Evolutionary conservation across 1,140 invertebrate species (phyloP).

Genomic region (Notospermus geniculatus): DNA sequence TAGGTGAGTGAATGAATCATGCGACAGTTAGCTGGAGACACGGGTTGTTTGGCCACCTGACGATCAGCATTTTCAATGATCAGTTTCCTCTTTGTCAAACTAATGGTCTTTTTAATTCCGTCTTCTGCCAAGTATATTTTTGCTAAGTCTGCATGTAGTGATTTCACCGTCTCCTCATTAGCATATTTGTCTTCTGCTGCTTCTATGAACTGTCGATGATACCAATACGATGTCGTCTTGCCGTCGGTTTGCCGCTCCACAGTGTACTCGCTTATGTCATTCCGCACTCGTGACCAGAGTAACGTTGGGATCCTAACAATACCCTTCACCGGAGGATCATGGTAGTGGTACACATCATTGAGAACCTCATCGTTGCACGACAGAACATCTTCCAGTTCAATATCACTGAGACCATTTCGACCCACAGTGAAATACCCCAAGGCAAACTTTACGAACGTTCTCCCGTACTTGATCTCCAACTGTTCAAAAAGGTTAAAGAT

Average conservation of each 20-base stretch:
- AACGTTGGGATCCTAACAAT: slow-evolving; percentile 54
- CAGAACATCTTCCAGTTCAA: slow-evolving; percentile 53
- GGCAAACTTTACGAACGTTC: slow-evolving; percentile 62
- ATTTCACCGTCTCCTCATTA: slow-evolving; percentile 69
- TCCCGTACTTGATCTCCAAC: slow-evolving; percentile 46
- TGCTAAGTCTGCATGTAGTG: slow-evolving; percentile 8
- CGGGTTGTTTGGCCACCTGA: slow-evolving; percentile 87
- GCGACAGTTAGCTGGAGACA: slow-evolving; percentile 69
- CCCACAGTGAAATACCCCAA: slow-evolving; percentile 66
- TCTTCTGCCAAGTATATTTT: slow-evolving; percentile 5
- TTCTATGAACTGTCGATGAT: slow-evolving; percentile 84
- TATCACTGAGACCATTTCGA: slow-evolving; percentile 44
- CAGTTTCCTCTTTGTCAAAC: slow-evolving; percentile 73
- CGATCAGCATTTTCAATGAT: slow-evolving; percentile 70
- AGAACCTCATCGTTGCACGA: slow-evolving; percentile 50
- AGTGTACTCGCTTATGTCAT: slow-evolving; percentile 68
- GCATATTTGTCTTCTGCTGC: slow-evolving; percentile 88
- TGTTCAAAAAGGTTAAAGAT: slow-evolving; percentile 41
- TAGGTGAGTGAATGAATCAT: slow-evolving; percentile 73
- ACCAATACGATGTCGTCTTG: slow-evolving; percentile 76
- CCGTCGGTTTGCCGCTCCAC: slow-evolving; percentile 64
- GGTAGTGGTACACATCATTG: slow-evolving; percentile 47
- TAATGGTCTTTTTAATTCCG: slow-evolving; percentile 10
- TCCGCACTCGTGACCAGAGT: slow-evolving; percentile 68
- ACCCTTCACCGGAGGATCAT: slow-evolving; percentile 46